Base-by-base conservation (phyloP, 2,888 invertebrate genomes). In the Girardia tigrina region DNA sequence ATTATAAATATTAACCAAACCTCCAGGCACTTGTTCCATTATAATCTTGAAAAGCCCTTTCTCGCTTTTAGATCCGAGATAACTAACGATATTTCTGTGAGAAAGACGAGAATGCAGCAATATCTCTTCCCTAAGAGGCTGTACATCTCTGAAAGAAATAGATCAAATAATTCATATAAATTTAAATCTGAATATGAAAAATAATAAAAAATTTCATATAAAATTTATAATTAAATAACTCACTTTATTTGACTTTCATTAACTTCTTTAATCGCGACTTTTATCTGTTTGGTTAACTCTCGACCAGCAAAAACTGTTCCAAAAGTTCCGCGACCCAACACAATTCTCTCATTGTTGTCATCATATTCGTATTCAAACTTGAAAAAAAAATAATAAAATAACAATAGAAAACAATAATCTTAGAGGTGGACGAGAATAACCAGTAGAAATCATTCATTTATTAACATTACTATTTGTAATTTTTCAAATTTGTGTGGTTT, bases 21-120 rank as follows among this genome's bases (percentile, higher is more conserved):
- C 93, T 86, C 93, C 93, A 16, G 93, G 93, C 6, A 95, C 94
- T 88, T 94, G 93, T 84, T 98, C 98, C 98, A 98, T 99, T 84
- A 97, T 94, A 80, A 98, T 98, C 86, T 97, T 94, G 85, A 99
- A 97, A 83, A 88, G 92, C 77, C 92, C 92, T 84, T 91, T 90
- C 83, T 95, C 94, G 74, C 93, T 93, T 78, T 91, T 88, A 16
- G 97, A 97, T 0, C 97, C 94, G 77, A 93, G 87, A 84, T 94
- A 94, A 87, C 92, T 91, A 0, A 99, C 98, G 81, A 98, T 98
- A 86, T 99, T 98, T 82, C 92, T 87, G 84, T 97, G 95, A 0
- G 92, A 87, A 75, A 98, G 86, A 82, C 95, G 93, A 20, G 95
- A 94, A 84, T 98, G 97, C 76, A 98, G 87, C 82, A 92, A 89